Evolutionary conservation across 2,888 invertebrate genomes (phyloP), one percentile per base, ranked within the genome.

Genomic region (Oegoconia quadripuncta): DNA sequence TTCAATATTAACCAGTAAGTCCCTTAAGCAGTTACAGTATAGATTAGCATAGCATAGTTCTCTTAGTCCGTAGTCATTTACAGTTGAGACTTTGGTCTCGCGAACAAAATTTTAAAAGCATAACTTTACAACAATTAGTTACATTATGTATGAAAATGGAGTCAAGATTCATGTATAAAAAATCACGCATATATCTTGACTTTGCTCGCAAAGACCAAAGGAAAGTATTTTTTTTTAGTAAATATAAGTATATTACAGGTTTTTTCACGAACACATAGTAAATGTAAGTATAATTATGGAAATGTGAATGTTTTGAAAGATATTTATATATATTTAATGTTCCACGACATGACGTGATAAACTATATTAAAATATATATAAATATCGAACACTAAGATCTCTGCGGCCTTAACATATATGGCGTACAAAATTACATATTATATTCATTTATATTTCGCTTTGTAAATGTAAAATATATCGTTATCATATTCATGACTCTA

Each of bases 1-100:
- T 80, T 79, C 67, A 78, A 71, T 76, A 61, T 83, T 84, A 86
- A 86, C 77, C 83, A 78, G 74, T 82, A 70, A 68, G 69, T 74
- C 63, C 69, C 77, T 79, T 80, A 84, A 84, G 84, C 84, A 71
- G 74, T 69, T 79, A 81, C 66, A 74, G 70, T 78, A 74, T 61
- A 66, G 61, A 46, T 64, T 70, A 80, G 79, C 76, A 51, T 73
- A 78, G 76, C 74, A 46, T 72, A 71, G 63, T 56, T 60, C 54
- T 55, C 55, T 58, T 61, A 52, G 49, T 62, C 48, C 54, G 47
- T 42, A 42, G 16, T 34, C 30, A 37, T 43, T 39, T 40, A 43
- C 39, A 43, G 29, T 9, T 36, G 32, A 41, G 38, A 36, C 37
- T 37, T 41, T 42, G 44, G 46, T 44, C 50, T 42, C 35, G 41